Base-by-base conservation (phyloP, 2,888 invertebrate genomes). In the Phoenoteleia sp. region DNA sequence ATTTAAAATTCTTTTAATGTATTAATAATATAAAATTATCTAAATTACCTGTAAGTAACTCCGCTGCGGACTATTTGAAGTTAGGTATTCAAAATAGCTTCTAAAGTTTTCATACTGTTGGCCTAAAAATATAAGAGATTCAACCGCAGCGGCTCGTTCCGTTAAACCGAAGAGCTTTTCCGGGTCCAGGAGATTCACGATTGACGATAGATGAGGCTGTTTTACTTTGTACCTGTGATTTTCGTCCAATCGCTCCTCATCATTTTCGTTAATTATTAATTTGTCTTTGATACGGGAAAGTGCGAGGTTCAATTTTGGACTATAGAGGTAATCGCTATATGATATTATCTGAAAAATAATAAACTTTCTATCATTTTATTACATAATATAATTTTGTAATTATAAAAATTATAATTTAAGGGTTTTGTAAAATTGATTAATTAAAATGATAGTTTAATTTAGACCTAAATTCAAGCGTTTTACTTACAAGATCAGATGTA, bases 81-180 rank as follows among this genome's bases (percentile, higher is more conserved):
- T 95, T 81, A 98, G 95, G 81, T 97, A 96, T 92, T 98, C 98
- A 90, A 99, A 95, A 92, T 98, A 98, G 3, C 97, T 96, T 84
- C 97, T 97, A 21, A 99, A 94, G 66, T 96, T 95, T 89, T 98
- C 97, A 90, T 98, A 97, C 94, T 99, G 99, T 87, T 96, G 96
- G 0, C 98, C 96, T 87, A 99, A 95, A 94, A 98, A 99, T 88
- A 98, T 96, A 0, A 98, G 95, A 87, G 99, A 99, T 94, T 99
- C 99, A 0, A 98, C 97, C 0, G 97, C 99, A 0, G 99, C 98
- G 17, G 99, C 96, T 82, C 99, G 95, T 91, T 98, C 98, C 0
- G 96, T 95, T 27, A 99, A 94, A 0, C 98, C 98, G 92, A 97
- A 97, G 15, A 99, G 94, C 74, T 95, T 96, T 81, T 97, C 97